Conservation (phyloP, 2,888 invertebrate genomes). For the Rapana venosa region DNA sequence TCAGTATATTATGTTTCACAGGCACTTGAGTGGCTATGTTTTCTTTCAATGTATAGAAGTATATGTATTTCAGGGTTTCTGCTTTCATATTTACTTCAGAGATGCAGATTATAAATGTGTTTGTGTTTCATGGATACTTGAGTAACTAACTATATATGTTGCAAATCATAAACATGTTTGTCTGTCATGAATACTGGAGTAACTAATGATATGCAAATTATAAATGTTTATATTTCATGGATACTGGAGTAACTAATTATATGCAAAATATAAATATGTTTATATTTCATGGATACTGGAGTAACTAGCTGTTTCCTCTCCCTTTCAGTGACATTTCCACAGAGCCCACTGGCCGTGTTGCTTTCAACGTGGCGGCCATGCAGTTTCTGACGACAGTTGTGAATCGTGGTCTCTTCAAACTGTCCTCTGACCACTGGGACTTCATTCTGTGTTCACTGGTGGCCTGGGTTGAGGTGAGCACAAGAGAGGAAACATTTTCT, state of each 20-base stretch:
- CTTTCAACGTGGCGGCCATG: constrained; percentile 78
- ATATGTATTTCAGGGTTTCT: too few relatives aligned
- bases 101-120: too few relatives aligned
- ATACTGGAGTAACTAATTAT: not conserved
- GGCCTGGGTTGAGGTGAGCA: constrained; percentile 82
- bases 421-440: constrained; percentile 83
- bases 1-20: too few relatives aligned
- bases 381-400: constrained; percentile 77
- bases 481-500: too few relatives aligned
- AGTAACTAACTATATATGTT: not conserved
- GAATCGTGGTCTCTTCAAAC: constrained; percentile 63
- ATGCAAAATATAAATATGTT: too few relatives aligned
- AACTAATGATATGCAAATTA: too few relatives aligned
- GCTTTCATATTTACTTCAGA: too few relatives aligned
- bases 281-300: not conserved
- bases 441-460: constrained; percentile 85
- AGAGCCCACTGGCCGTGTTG: constrained; percentile 55
- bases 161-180: too few relatives aligned
- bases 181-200: not conserved
- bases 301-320: not conserved
- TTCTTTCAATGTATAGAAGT: too few relatives aligned
- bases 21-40: too few relatives aligned
- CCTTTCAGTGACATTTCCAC: constrained; percentile 56
- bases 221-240: too few relatives aligned
- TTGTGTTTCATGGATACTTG: not conserved